These are phyloP conservation scores for Ctena decussata DNA, from an alignment of 2,888 invertebrate genomes.

Conservation along the genomic window DNA sequence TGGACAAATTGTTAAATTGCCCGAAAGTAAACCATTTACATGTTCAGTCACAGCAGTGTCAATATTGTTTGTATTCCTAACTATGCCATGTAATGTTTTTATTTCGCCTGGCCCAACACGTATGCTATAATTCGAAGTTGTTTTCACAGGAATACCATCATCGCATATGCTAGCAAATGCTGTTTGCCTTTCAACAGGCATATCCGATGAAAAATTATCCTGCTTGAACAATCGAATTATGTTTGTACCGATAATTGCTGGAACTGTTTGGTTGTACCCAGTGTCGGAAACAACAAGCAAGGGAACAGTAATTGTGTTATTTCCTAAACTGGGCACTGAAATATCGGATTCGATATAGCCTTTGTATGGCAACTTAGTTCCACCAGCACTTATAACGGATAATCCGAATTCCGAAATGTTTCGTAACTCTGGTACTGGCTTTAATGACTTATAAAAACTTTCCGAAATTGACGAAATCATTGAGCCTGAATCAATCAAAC, in stretches of 20 bases:
- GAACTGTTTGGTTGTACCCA: not conserved
- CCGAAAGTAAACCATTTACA: not conserved
- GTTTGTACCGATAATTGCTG: slow-evolving; percentile 22
- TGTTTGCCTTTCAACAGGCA: slow-evolving; percentile 10
- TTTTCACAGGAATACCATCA: slow-evolving; percentile 7
- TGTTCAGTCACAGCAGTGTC: slow-evolving; percentile 24
- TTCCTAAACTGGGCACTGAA: not conserved
- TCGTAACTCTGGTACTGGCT: not conserved
- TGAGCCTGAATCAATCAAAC: slow-evolving; percentile 31
- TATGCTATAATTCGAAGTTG: slow-evolving; percentile 5
- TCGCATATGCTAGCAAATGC: not conserved
- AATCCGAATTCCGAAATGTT: not conserved
- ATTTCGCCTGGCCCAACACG: slow-evolving; percentile 18
- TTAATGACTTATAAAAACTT: not conserved
- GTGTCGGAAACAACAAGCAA: not conserved
- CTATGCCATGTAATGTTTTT: slow-evolving; percentile 1
- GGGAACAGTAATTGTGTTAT: not conserved
- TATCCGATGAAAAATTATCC: not conserved
- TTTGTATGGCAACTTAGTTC: not conserved
- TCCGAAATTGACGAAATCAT: not conserved
- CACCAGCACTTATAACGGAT: not conserved
- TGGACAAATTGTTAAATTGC: slow-evolving; percentile 1
- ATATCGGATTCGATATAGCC: slow-evolving; percentile 14
- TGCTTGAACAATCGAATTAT: not conserved
- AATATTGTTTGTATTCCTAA: not conserved